These are phyloP conservation scores for Machimus atricapillus DNA, from an alignment of 2,888 invertebrate species.

Conservation along the genomic window DNA sequence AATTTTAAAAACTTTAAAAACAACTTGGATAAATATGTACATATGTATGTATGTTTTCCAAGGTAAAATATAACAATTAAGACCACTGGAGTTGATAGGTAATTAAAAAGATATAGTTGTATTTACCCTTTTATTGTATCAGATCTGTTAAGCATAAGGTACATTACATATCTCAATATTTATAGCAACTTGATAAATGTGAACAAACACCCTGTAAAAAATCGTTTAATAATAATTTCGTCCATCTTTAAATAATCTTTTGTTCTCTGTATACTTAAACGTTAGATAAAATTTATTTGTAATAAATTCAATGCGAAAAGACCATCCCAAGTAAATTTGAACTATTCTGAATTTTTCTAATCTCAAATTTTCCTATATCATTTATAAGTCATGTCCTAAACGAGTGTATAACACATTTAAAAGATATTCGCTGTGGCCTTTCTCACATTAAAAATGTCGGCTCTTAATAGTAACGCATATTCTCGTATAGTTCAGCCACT, in stretches of 20 bases:
- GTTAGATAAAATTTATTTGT: slow-evolving; percentile 36
- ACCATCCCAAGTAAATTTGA: slow-evolving; percentile 31
- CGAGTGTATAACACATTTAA: not conserved
- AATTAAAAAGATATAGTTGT: not conserved
- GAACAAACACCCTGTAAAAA: slow-evolving; percentile 42
- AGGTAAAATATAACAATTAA: too few relatives aligned
- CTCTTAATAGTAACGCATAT: not conserved
- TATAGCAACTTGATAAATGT: slow-evolving; percentile 33
- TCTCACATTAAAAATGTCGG: not conserved
- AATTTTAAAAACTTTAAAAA: too few relatives aligned
- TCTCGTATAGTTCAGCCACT: not conserved
- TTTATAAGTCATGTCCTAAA: slow-evolving; percentile 1
- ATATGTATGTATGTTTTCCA: too few relatives aligned
- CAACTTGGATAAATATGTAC: too few relatives aligned
- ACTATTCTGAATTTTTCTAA: slow-evolving; percentile 30
- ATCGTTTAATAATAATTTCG: slow-evolving; percentile 8
- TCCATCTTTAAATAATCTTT: slow-evolving; percentile 13
- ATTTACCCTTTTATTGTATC: slow-evolving; percentile 22
- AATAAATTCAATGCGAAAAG: slow-evolving; percentile 37
- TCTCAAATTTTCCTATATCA: not conserved
- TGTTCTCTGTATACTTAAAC: slow-evolving; percentile 20
- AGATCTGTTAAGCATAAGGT: slow-evolving; percentile 38
- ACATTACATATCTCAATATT: slow-evolving; percentile 26
- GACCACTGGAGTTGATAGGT: not conserved
- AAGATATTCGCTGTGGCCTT: not conserved